Evolutionary conservation across 2,888 invertebrate genomes (phyloP), one percentile per base, ranked within the genome.

Genomic region (Nomada ruficornis): DNA sequence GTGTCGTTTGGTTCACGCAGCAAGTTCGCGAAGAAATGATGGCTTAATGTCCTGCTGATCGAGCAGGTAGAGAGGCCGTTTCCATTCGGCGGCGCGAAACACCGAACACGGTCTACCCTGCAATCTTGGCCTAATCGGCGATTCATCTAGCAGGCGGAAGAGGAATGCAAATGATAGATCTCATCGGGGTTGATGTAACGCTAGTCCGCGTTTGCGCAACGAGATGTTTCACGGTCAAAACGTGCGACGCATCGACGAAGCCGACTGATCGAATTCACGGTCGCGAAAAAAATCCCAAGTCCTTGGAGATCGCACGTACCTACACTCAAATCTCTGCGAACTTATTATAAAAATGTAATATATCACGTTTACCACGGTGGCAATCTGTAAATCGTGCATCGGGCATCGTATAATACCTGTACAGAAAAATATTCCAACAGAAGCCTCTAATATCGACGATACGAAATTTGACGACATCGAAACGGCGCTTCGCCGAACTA

Each of bases 161-260:
- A 69, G 50, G 81, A 82, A 82, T 81, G 82, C 77, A 82, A 82
- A 82, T 82, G 81, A 81, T 69, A 77, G 82, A 69, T 71, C 71
- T 23, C 26, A 72, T 71, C 59, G 64, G 57, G 42, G 13, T 52
- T 68, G 67, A 77, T 60, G 77, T 42, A 76, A 82, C 68, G 26
- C 52, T 57, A 26, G 55, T 26, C 20, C 55, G 55, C 36, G 55
- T 69, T 70, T 29, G 80, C 62, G 55, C 67, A 57, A 70, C 50
- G 55, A 15, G 36, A 36, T 2, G 67, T 71, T 68, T 77, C 76
- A 72, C 63, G 82, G 77, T 81, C 68, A 57, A 70, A 77, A 63
- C 64, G 67, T 71, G 71, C 65, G 60, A 62, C 54, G 18, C 54
- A 10, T 23, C 42, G 15, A 2, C 55, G 20, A 13, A 23, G 13